phyloP scores from a whole-genome alignment of 1,140 invertebrate genomes.

The Penaeus vannamei region DNA sequence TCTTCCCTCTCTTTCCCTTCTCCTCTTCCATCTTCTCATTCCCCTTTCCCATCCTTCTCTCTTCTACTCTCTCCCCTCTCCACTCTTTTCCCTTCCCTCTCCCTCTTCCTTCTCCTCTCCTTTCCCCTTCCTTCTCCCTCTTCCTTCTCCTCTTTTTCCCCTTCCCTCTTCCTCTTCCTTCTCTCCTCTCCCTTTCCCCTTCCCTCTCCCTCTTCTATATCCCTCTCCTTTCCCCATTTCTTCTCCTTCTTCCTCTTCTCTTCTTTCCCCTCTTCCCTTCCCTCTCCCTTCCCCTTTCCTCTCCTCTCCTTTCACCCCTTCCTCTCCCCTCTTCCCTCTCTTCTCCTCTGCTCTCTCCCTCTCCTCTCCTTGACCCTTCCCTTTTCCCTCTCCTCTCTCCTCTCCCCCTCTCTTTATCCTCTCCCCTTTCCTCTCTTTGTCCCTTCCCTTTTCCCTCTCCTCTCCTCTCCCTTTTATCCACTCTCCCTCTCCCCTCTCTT shows the following conservation, averaged over 20 bases:
- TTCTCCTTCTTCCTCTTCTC: background rate
- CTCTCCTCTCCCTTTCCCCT: background rate
- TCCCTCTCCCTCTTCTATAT: background rate
- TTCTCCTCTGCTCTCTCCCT: background rate
- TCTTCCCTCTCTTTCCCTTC: too few species aligned
- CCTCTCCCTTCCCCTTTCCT: background rate
- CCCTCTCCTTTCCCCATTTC: background rate
- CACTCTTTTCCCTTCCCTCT: background rate
- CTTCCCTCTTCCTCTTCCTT: background rate
- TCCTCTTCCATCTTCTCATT: too few species aligned
- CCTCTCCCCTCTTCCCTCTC: background rate
- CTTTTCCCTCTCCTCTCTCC: background rate
- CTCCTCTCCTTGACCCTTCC: background rate
- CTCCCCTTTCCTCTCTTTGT: background rate
- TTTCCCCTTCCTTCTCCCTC: background rate
- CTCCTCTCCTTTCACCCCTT: background rate
- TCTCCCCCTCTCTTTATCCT: background rate
- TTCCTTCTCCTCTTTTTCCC: background rate
- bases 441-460: background rate
- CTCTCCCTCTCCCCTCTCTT: too few species aligned
- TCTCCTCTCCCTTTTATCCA: background rate
- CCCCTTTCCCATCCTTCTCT: too few species aligned
- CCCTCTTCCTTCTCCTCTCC: constrained; percentile 1
- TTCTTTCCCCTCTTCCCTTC: constrained; percentile 3
- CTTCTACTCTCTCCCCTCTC: too few species aligned